A percentile compares a stretch with the other conserved stretches of the same genome.
Conservation (phyloP, 2,888 invertebrate species). For the Platycheirus albimanus region DNA sequence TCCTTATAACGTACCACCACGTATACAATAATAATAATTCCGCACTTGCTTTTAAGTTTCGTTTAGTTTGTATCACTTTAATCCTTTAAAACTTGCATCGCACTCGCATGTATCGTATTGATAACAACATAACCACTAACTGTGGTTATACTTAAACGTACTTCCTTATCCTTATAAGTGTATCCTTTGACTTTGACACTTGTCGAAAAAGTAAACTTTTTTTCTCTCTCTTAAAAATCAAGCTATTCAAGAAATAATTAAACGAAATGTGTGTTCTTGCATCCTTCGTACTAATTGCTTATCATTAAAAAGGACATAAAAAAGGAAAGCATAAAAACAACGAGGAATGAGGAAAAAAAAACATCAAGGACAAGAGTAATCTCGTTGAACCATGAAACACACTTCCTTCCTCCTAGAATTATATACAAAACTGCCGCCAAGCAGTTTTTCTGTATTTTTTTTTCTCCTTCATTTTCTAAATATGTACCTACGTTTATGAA, state of each 20-base stretch:
- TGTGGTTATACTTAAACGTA: conserved; percentile 8
- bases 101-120: conserved; percentile 15
- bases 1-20: no score
- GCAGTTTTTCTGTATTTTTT: conserved; percentile 13
- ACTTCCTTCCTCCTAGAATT: conserved; percentile 52
- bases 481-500: not conserved
- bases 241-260: conserved; percentile 60
- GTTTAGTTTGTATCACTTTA: conserved; percentile 15
- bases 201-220: not conserved
- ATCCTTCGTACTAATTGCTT: conserved; percentile 68
- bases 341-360: not conserved
- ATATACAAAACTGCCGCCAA: conserved; percentile 16
- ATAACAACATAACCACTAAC: not conserved
- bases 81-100: conserved; percentile 14
- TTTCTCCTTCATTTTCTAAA: conserved; percentile 2
- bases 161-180: no score
- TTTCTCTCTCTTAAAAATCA: conserved; percentile 26
- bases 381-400: conserved; percentile 50
- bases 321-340: conserved; percentile 11
- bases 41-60: no score
- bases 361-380: conserved; percentile 65
- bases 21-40: no score
- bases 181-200: conserved; percentile 52
- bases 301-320: conserved; percentile 46
- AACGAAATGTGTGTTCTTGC: conserved; percentile 33